Evolutionary conservation across 2,888 invertebrate species (phyloP), one percentile per base, ranked within the genome.

Genomic region (Agrilus cyanescens): DNA sequence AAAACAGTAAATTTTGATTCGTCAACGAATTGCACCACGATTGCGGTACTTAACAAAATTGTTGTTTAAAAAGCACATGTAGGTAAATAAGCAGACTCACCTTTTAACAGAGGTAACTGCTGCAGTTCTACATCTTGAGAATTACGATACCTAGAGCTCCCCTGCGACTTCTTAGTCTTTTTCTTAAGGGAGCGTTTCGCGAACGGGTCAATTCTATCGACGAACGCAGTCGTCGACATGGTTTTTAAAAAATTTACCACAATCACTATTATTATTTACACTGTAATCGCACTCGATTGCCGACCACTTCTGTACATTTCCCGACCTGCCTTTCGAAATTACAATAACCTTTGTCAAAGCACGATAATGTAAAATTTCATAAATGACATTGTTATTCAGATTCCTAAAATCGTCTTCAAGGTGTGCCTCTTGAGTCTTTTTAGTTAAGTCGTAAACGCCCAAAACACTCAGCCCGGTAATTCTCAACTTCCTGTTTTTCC

Each of bases 201-300:
- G 74, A 97, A 97, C 63, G 97, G 97, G 78, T 97, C 97, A 76
- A 97, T 96, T 73, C 95, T 88, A 80, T 97, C 96, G 74, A 95
- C 94, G 78, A 95, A 90, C 70, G 88, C 82, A 70, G 88, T 83
- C 75, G 82, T 83, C 74, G 86, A 82, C 81, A 78, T 78, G 67
- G 45, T 49, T 40, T 32, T 43, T 35, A 14, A 20, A 32, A 20
- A 29, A 29, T 43, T 34, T 37, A 45, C 43, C 46, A 43, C 36
- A 42, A 46, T 16, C 14, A 33, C 14, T 15, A 33, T 15, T 16
- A 33, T 15, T 52, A 52, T 52, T 49, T 50, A 52, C 52, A 50
- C 46, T 34, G 56, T 46, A 56, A 55, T 56, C 46, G 56, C 49
- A 54, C 55, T 57, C 52, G 48, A 53, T 43, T 51, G 50, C 49